Base-by-base conservation (phyloP, 2,888 invertebrate genomes). In the Ennomos erosarius region DNA sequence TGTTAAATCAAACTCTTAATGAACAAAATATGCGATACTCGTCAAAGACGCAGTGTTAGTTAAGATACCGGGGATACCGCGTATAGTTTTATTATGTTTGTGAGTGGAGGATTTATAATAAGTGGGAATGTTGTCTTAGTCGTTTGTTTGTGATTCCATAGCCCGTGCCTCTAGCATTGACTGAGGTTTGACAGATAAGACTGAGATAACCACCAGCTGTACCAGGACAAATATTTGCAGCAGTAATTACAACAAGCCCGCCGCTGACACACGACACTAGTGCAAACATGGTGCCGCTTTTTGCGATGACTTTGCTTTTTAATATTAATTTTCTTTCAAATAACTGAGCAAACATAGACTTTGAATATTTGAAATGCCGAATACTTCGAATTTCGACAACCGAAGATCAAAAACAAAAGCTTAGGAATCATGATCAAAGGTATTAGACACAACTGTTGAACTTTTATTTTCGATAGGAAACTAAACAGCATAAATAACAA, bases 111-210 rank as follows among this genome's bases (percentile, higher is more conserved):
- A 60, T 55, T 57, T 56, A 51, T 60, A 55, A 51, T 52, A 55
- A 62, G 62, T 62, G 67, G 56, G 59, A 73, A 54, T 50, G 42
- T 44, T 45, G 42, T 46, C 50, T 45, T 26, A 50, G 49, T 34
- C 35, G 67, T 68, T 67, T 73, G 67, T 75, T 76, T 78, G 72
- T 70, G 64, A 69, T 76, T 71, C 67, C 75, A 66, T 79, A 78
- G 83, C 84, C 82, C 87, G 88, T 85, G 87, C 84, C 82, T 77
- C 80, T 76, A 88, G 85, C 89, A 90, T 90, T 90, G 91, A 91
- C 90, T 90, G 88, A 79, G 88, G 85, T 90, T 92, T 91, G 91
- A 90, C 91, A 91, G 91, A 91, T 91, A 92, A 90, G 78, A 77
- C 78, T 67, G 68, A 86, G 90, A 90, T 90, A 89, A 89, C 82